Conservation (phyloP, 2,113 vertebrate genomes). For the Bos javanicus region DNA sequence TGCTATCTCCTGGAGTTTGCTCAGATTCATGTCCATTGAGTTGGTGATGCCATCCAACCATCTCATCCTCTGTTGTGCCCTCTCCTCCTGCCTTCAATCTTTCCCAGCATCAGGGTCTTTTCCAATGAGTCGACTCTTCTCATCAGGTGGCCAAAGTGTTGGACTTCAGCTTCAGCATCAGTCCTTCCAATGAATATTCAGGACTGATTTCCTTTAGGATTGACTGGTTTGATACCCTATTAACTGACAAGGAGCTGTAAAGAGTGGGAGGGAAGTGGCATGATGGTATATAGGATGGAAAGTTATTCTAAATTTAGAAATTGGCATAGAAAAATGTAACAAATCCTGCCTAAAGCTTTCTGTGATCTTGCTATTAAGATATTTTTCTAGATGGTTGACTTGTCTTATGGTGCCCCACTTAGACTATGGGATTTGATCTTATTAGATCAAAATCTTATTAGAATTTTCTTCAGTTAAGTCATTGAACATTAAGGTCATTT, state of each 20-base stretch:
- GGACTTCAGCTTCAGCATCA: neutral
- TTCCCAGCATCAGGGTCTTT: neutral
- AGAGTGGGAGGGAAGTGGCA: neutral
- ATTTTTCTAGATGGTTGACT: neutral
- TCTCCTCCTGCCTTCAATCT: neutral
- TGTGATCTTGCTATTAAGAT: neutral
- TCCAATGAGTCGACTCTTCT: neutral
- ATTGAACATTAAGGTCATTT: neutral
- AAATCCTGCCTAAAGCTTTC: neutral
- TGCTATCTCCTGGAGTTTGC: neutral
- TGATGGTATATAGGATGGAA: neutral
- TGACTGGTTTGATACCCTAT: neutral
- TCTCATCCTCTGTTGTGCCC: neutral
- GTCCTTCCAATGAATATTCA: neutral
- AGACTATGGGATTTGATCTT: neutral
- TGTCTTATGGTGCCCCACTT: neutral
- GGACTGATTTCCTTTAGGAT: neutral
- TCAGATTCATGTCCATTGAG: neutral
- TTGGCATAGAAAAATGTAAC: neutral
- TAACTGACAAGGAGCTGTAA: neutral
- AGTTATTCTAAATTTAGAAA: slow-evolving; percentile 18
- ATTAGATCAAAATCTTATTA: neutral
- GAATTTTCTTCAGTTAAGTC: neutral
- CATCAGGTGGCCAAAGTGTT: neutral
- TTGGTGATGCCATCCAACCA: too few relatives aligned